Percentiles rank a stretch among this genome's conserved stretches.
Conservation (phyloP, 1,140 invertebrate genomes). For the Tetragonula clypearis region DNA sequence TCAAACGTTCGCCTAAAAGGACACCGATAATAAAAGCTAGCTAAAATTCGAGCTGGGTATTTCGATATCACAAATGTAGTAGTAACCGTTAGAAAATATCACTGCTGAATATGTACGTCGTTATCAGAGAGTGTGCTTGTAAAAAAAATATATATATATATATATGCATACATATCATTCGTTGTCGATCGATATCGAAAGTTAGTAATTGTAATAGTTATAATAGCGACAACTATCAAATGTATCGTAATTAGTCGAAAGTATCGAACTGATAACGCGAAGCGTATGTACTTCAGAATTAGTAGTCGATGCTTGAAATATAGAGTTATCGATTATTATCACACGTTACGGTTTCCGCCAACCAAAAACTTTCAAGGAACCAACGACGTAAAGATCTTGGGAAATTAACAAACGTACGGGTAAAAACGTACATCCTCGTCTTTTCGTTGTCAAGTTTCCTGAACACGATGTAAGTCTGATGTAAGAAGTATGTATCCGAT, state of each 20-base stretch:
- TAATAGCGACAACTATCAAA: not conserved
- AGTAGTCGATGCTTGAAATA: not conserved
- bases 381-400: not conserved
- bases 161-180: not conserved
- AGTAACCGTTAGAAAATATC: constrained; percentile 29
- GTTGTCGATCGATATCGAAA: not conserved
- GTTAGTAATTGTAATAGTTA: not conserved
- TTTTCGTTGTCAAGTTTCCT: not conserved
- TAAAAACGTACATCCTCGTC: not conserved
- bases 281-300: not conserved
- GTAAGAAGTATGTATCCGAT: not conserved
- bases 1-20: not conserved
- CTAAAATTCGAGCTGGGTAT: constrained; percentile 7
- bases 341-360: not conserved
- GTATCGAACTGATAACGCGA: not conserved
- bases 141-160: constrained; percentile 2
- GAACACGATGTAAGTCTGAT: not conserved
- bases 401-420: not conserved
- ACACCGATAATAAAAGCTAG: constrained; percentile 8
- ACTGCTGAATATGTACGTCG: not conserved
- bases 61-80: constrained; percentile 33
- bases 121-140: constrained; percentile 10
- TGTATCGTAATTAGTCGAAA: not conserved
- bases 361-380: not conserved
- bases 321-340: not conserved